Evolutionary conservation across 2,113 vertebrate species (phyloP).

Genomic region (Neomonachus schauinslandi): DNA sequence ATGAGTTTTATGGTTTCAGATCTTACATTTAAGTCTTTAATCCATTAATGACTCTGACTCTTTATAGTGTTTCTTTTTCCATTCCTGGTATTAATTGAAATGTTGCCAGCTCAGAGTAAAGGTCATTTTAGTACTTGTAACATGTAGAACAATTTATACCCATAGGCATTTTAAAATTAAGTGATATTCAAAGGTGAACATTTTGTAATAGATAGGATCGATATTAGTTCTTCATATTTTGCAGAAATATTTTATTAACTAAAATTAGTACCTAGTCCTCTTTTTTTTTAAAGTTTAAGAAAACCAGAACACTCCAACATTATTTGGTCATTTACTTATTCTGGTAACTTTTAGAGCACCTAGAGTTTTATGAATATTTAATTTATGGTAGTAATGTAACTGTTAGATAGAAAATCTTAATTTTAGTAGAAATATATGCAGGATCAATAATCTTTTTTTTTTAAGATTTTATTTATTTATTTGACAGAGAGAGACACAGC

Average conservation of each 20-base stretch:
- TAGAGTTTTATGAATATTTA: slow-evolving; percentile 3
- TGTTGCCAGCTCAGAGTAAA: slow-evolving; percentile 57
- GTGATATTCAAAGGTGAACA: slow-evolving; percentile 44
- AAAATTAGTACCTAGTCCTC: slow-evolving; percentile 21
- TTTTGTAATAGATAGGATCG: slow-evolving; percentile 25
- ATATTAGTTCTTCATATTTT: slow-evolving; percentile 38
- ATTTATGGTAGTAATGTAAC: slow-evolving; percentile 60
- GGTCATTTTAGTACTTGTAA: slow-evolving; percentile 57
- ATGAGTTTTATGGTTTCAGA: not conserved
- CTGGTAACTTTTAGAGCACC: not conserved
- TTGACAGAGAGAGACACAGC: no score
- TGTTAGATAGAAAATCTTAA: not conserved
- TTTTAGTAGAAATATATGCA: slow-evolving; percentile 1
- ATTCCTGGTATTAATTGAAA: slow-evolving; percentile 69
- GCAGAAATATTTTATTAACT: slow-evolving; percentile 51
- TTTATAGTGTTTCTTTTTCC: slow-evolving; percentile 67
- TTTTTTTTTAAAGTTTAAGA: slow-evolving; percentile 32
- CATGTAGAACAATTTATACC: slow-evolving; percentile 53
- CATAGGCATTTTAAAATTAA: slow-evolving; percentile 71
- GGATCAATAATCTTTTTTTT: slow-evolving; percentile 36
- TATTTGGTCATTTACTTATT: slow-evolving; percentile 55
- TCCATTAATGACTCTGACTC: slow-evolving; percentile 33
- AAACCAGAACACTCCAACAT: not conserved
- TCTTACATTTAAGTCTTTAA: not conserved
- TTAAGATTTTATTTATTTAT: no score